phyloP scores from a whole-genome alignment of 2,888 invertebrate species.

The Lasioglossum zephyrum region DNA sequence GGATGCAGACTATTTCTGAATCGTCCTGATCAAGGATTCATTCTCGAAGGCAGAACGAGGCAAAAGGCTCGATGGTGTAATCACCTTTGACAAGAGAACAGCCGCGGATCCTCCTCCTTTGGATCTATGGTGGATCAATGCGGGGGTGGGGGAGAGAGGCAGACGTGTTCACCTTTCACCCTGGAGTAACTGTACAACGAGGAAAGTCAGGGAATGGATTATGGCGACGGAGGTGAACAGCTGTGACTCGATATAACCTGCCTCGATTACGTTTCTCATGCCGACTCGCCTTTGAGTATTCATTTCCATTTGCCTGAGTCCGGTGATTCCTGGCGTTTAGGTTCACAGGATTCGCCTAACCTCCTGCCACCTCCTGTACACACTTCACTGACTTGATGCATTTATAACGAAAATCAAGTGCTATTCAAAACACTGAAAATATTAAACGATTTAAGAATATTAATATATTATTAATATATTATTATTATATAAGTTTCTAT shows the following conservation, averaged over 20 bases:
- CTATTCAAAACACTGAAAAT: too few species aligned
- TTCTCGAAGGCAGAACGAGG: conserved; percentile 46
- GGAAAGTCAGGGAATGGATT: conserved; percentile 72
- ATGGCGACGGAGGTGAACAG: conserved; percentile 58
- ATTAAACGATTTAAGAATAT: too few species aligned
- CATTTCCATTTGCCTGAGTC: conserved; percentile 29
- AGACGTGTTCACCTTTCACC: conserved; percentile 76
- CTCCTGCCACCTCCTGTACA: background rate
- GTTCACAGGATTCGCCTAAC: background rate
- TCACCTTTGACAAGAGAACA: conserved; percentile 49
- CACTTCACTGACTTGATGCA: background rate
- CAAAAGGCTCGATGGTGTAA: conserved; percentile 58
- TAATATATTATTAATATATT: too few species aligned
- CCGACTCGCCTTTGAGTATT: conserved; percentile 27
- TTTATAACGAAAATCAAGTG: too few species aligned
- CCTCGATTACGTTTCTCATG: conserved; percentile 40
- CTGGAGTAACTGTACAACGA: conserved; percentile 75
- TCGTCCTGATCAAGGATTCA: conserved; percentile 23
- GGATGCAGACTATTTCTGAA: background rate
- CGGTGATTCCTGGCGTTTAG: background rate
- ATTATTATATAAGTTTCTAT: too few species aligned
- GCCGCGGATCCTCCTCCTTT: conserved; percentile 44
- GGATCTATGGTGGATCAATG: conserved; percentile 18
- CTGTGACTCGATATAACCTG: conserved; percentile 55
- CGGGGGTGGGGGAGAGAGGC: conserved; percentile 18